Evolutionary conservation across 2,888 invertebrate species (phyloP).

Genomic region (Baronia brevicornis): DNA sequence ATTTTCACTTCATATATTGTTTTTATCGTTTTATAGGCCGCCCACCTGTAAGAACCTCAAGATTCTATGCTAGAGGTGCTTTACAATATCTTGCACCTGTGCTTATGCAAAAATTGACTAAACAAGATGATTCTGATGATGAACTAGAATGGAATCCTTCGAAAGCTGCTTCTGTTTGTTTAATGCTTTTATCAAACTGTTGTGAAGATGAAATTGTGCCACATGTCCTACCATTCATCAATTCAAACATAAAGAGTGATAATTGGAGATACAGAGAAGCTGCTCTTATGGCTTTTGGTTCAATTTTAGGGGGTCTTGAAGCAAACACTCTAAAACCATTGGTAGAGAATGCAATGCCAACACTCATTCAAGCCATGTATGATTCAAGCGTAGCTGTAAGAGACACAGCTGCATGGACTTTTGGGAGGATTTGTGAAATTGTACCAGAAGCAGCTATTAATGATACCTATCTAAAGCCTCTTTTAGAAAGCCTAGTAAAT

Average conservation of each 20-base stretch:
- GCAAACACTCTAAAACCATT: slow-evolving; percentile 90
- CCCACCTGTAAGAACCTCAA: slow-evolving; percentile 93
- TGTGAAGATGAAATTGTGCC: slow-evolving; percentile 98
- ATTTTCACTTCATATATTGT: not conserved
- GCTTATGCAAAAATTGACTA: slow-evolving; percentile 93
- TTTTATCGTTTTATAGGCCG: slow-evolving; percentile 73
- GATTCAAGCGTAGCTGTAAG: slow-evolving; percentile 95
- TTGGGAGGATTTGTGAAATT: slow-evolving; percentile 97
- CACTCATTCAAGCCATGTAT: slow-evolving; percentile 95
- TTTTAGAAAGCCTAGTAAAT: slow-evolving; percentile 86
- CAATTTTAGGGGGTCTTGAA: slow-evolving; percentile 94
- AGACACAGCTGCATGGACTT: slow-evolving; percentile 98
- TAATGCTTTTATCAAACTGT: slow-evolving; percentile 97
- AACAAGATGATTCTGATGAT: slow-evolving; percentile 98
- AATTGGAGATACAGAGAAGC: slow-evolving; percentile 97
- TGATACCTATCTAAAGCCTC: slow-evolving; percentile 86
- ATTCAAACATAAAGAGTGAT: slow-evolving; percentile 92
- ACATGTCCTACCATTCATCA: slow-evolving; percentile 96
- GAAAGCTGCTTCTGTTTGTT: slow-evolving; percentile 98
- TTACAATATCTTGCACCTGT: slow-evolving; percentile 96
- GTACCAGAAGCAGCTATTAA: slow-evolving; percentile 96
- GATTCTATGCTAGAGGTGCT: slow-evolving; percentile 99
- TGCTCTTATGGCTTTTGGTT: slow-evolving; percentile 98
- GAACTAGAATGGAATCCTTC: slow-evolving; percentile 99
- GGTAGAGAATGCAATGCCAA: slow-evolving; percentile 97